Percentiles rank a stretch among this genome's conserved stretches.
Evolutionary conservation across 2,888 invertebrate genomes (phyloP).

Genomic region (Atrina japonica): DNA sequence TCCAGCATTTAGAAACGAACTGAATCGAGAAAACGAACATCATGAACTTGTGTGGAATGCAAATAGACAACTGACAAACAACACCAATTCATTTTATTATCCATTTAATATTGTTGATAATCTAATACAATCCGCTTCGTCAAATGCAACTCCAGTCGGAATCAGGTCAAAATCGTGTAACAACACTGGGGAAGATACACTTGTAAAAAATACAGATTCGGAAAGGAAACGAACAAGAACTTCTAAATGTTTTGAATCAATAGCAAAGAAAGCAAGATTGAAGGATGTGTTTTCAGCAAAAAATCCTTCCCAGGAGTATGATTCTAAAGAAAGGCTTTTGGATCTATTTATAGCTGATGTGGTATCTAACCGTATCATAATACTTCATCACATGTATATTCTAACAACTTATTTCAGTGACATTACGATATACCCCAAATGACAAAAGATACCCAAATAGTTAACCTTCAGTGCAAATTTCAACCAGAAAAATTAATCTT

Average conservation of each 20-base stretch:
- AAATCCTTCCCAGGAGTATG: constrained; percentile 8
- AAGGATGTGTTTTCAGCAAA: constrained; percentile 34
- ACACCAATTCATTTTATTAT: constrained; percentile 42
- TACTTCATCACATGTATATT: not conserved
- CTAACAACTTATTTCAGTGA: not conserved
- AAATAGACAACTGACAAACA: not conserved
- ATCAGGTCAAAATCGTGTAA: too few species aligned
- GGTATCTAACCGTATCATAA: constrained; percentile 28
- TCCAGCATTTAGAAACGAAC: too few species aligned
- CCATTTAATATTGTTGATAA: constrained; percentile 64
- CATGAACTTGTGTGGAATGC: too few species aligned
- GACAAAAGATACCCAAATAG: too few species aligned
- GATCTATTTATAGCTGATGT: constrained; percentile 71
- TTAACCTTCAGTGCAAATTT: too few species aligned
- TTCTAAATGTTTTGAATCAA: not conserved
- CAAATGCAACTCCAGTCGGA: too few species aligned
- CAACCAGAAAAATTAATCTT: too few species aligned
- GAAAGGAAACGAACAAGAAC: constrained; percentile 4
- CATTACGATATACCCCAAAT: not conserved
- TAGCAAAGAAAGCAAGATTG: constrained; percentile 17
- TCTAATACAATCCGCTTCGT: constrained; percentile 46
- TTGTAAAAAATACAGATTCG: too few species aligned
- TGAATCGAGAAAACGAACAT: too few species aligned
- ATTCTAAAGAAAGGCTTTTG: constrained; percentile 52
- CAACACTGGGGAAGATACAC: too few species aligned